These are phyloP conservation scores for Pseudomyrmex sp. DNA, from an alignment of 1,140 invertebrate species.

Conservation along the genomic window DNA sequence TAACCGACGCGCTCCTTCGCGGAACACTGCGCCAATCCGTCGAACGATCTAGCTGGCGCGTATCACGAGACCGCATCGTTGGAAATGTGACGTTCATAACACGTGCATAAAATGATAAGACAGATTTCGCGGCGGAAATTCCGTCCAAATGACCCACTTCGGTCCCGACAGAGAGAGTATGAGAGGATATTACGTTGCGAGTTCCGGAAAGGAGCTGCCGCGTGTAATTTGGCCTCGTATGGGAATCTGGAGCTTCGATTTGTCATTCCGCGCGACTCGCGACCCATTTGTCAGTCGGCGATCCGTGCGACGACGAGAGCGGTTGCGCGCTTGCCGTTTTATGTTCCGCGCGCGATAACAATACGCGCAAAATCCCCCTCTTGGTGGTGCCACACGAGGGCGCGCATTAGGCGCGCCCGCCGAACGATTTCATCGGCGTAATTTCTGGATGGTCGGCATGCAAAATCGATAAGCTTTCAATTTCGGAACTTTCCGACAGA, in stretches of 20 bases:
- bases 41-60: conserved; percentile 5
- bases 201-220: conserved; percentile 21
- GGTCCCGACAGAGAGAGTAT: conserved; percentile 53
- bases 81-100: conserved; percentile 16
- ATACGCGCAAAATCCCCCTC: conserved; percentile 1
- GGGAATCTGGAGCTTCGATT: conserved; percentile 70
- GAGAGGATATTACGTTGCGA: conserved; percentile 42
- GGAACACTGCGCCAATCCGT: conserved; percentile 28
- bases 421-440: conserved; percentile 57
- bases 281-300: conserved; percentile 68
- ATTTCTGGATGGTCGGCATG: conserved; percentile 43
- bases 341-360: conserved; percentile 56
- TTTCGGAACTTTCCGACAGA: conserved; percentile 61
- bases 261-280: conserved; percentile 70
- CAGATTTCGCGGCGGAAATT: conserved; percentile 54
- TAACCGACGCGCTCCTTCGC: neutral
- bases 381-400: conserved; percentile 13
- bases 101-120: conserved; percentile 61
- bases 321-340: conserved; percentile 55
- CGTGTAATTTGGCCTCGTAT: conserved; percentile 66
- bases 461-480: conserved; percentile 73
- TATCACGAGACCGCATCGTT: conserved; percentile 14
- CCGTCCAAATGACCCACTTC: conserved; percentile 45
- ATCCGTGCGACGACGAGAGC: conserved; percentile 63
- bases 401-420: conserved; percentile 26